Conservation (phyloP, 2,888 invertebrate species). For the Himalopsyche anomala region DNA sequence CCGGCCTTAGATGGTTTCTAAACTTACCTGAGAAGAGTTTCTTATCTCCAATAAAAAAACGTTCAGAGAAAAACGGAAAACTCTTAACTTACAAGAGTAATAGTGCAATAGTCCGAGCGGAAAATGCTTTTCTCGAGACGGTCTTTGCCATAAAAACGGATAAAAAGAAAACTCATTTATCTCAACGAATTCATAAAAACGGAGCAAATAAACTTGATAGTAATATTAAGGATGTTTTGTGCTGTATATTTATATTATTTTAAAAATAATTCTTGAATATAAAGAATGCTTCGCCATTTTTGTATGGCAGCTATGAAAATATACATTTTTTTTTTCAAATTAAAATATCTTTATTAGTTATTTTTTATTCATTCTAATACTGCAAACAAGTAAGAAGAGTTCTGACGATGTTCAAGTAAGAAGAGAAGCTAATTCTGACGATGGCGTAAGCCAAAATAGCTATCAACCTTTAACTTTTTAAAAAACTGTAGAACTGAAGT, state of each 20-base stretch:
- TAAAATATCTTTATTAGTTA: no score
- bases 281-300: no score
- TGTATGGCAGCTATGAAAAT: no score
- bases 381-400: no score
- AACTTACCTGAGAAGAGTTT: constrained; percentile 36
- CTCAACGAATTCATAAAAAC: background rate
- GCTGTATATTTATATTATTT: background rate
- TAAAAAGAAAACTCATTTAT: constrained; percentile 41
- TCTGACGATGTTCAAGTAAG: no score
- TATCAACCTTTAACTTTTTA: no score
- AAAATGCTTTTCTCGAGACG: constrained; percentile 2
- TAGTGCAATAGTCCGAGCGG: constrained; percentile 31
- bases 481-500: no score
- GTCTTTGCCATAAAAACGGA: constrained; percentile 26
- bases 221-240: background rate
- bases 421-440: no score
- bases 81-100: constrained; percentile 42
- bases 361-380: no score
- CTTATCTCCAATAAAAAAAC: constrained; percentile 38
- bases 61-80: constrained; percentile 31
- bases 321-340: no score
- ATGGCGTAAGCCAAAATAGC: no score
- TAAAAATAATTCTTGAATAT: background rate
- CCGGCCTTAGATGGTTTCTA: background rate
- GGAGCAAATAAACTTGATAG: constrained; percentile 11